phyloP scores from a whole-genome alignment of 2,888 invertebrate genomes.

The Pyralis farinalis region DNA sequence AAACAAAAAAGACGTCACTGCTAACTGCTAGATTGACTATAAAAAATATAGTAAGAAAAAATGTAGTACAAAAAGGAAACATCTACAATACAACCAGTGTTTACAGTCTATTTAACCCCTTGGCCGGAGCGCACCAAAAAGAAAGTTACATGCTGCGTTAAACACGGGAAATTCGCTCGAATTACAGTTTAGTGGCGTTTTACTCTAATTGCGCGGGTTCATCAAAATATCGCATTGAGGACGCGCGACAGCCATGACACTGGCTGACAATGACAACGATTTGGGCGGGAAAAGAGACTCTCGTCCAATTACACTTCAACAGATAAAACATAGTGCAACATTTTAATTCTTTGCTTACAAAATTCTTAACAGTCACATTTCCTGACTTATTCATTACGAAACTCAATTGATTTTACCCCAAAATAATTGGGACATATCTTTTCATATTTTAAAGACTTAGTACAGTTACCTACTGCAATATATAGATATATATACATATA shows the following conservation, averaged over 20 bases:
- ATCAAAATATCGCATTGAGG: slow-evolving; percentile 55
- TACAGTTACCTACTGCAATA: no score
- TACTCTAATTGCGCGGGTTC: slow-evolving; percentile 69
- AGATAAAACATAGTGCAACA: slow-evolving; percentile 16
- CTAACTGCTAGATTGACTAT: no score
- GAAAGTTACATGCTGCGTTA: slow-evolving; percentile 71
- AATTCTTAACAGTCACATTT: no score
- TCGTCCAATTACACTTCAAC: slow-evolving; percentile 18
- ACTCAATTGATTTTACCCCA: no score
- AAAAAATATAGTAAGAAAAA: slow-evolving; percentile 3
- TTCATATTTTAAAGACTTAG: no score
- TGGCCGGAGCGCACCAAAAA: slow-evolving; percentile 49
- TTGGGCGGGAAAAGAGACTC: slow-evolving; percentile 51
- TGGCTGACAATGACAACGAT: slow-evolving; percentile 56
- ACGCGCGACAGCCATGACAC: slow-evolving; percentile 45
- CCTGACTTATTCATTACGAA: no score
- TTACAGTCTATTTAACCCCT: slow-evolving; percentile 74
- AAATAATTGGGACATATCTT: no score
- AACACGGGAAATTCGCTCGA: slow-evolving; percentile 66
- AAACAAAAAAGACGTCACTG: neutral
- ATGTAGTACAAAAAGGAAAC: slow-evolving; percentile 13
- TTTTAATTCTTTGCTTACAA: neutral
- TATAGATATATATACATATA: no score
- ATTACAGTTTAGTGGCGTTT: slow-evolving; percentile 69
- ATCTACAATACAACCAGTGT: slow-evolving; percentile 30